A percentile compares a stretch with the other conserved stretches of the same genome.
Conservation (phyloP, 2,113 vertebrate genomes). For the Globicephala melas region DNA sequence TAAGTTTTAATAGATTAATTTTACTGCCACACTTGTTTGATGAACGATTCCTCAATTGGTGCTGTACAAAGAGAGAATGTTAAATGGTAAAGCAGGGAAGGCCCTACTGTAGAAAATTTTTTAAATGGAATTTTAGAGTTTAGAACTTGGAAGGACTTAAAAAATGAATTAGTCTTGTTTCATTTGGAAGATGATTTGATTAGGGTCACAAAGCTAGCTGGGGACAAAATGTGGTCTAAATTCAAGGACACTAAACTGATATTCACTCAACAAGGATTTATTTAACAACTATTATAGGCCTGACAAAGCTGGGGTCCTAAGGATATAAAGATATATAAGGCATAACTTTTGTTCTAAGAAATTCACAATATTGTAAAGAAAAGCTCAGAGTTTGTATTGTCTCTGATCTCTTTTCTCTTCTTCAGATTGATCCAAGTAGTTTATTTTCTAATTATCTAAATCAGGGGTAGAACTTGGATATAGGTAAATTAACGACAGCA, state of each 20-base stretch:
- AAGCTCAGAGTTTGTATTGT: neutral
- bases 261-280: neutral
- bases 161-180: neutral
- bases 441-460: conserved; percentile 15
- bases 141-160: neutral
- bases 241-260: neutral
- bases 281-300: neutral
- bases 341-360: neutral
- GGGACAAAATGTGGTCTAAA: neutral
- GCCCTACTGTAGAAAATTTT: neutral
- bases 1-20: neutral
- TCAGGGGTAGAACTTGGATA: neutral
- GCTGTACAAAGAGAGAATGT: neutral
- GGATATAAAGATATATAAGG: neutral
- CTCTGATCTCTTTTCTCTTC: neutral
- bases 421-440: neutral
- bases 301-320: neutral
- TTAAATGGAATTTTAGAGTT: neutral
- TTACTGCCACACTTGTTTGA: neutral
- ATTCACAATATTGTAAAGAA: neutral
- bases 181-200: neutral
- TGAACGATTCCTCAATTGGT: neutral
- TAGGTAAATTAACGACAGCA: neutral
- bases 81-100: neutral
- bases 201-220: neutral